Conservation (phyloP, 1,140 invertebrate species). For the Trichogramma pretiosum region DNA sequence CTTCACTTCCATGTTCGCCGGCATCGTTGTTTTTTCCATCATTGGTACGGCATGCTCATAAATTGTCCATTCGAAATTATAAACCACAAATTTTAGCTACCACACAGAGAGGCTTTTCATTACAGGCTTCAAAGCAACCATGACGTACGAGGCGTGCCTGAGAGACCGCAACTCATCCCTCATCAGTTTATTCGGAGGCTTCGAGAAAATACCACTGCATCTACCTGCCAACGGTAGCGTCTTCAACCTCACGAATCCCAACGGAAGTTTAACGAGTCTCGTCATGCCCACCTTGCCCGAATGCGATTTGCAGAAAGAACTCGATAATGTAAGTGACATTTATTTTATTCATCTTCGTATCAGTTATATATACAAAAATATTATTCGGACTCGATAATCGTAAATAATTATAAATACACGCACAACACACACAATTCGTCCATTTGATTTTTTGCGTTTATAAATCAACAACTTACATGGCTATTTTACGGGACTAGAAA, state of each 20-base stretch:
- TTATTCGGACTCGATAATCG: too few species aligned
- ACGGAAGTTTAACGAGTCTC: slow-evolving; percentile 49
- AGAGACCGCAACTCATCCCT: slow-evolving; percentile 54
- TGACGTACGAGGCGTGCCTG: slow-evolving; percentile 71
- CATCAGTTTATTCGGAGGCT: slow-evolving; percentile 46
- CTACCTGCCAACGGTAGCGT: slow-evolving; percentile 48
- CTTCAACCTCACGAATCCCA: slow-evolving; percentile 48
- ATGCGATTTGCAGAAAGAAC: slow-evolving; percentile 76
- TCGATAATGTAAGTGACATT: slow-evolving; percentile 84
- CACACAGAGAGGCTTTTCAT: slow-evolving; percentile 6
- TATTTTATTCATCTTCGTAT: too few species aligned
- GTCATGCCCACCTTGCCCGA: slow-evolving; percentile 59
- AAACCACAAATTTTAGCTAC: neutral
- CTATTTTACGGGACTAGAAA: too few species aligned
- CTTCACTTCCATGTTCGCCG: slow-evolving; percentile 94
- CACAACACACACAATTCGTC: too few species aligned
- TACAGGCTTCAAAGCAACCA: slow-evolving; percentile 75
- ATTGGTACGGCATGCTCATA: slow-evolving; percentile 56
- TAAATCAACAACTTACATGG: too few species aligned
- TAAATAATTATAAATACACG: too few species aligned
- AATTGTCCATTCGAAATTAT: neutral
- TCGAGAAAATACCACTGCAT: slow-evolving; percentile 39
- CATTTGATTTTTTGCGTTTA: too few species aligned
- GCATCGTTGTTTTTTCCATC: slow-evolving; percentile 94
- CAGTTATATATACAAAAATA: too few species aligned